Evolutionary conservation across 2,797 vertebrate species (phyloP).

Genomic region (Tamandua tetradactyla): DNA sequence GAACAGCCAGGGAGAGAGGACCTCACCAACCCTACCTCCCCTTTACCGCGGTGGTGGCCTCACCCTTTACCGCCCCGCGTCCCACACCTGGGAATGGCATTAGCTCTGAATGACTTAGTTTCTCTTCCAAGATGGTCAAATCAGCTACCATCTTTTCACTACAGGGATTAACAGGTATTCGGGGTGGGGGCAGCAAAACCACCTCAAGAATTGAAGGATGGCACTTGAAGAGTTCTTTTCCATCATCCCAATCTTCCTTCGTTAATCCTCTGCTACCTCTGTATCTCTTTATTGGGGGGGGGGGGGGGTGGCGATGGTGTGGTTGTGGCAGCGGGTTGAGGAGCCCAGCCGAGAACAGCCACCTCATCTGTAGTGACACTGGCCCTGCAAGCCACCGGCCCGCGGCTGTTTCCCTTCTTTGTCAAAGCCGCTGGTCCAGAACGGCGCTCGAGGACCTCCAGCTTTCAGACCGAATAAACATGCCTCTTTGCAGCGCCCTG

Average conservation of each 20-base stretch:
- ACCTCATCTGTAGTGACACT: background rate
- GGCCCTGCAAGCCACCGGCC: background rate
- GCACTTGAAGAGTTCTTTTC: background rate
- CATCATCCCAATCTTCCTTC: background rate
- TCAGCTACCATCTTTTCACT: background rate
- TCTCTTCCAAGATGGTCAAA: background rate
- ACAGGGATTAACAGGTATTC: background rate
- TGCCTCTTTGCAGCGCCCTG: background rate
- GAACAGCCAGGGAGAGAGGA: background rate
- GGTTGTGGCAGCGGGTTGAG: background rate
- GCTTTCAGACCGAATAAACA: constrained; percentile 42
- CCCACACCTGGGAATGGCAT: background rate
- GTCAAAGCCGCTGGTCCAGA: background rate
- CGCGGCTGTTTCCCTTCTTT: background rate
- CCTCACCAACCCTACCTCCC: background rate
- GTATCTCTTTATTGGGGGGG: background rate
- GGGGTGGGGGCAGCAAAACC: background rate
- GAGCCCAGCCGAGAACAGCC: background rate
- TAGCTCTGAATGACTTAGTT: background rate
- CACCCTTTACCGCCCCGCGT: background rate
- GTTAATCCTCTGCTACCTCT: background rate
- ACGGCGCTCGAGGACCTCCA: background rate
- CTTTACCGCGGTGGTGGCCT: background rate
- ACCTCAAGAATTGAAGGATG: background rate
- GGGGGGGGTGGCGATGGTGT: background rate